Percentiles rank a stretch among this genome's conserved stretches.
phyloP scores from a whole-genome alignment of 2,113 vertebrate genomes.

The Entomyzon cyanotis region DNA sequence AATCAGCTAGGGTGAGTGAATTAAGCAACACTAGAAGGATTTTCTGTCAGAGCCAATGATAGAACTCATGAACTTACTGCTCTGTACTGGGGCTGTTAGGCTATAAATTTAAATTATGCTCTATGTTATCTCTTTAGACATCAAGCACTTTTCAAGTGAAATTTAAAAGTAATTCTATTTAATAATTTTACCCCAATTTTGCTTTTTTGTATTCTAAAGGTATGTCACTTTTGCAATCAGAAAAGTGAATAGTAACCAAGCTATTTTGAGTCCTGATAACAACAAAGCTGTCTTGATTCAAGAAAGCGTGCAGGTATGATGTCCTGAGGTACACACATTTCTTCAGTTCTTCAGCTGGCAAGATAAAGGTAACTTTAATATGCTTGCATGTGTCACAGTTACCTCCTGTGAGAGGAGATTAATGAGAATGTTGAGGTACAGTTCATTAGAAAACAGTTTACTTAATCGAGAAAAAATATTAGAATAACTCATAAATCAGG shows the following conservation, averaged over 20 bases:
- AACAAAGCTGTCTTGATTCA: neutral
- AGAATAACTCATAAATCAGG: neutral
- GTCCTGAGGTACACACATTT: neutral
- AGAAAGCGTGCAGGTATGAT: neutral
- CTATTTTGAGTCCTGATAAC: neutral
- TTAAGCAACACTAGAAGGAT: neutral
- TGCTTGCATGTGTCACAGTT: neutral
- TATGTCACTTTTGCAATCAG: neutral
- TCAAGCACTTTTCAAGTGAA: neutral
- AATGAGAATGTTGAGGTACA: neutral
- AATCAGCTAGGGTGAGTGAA: neutral
- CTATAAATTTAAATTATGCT: neutral
- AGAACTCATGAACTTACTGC: neutral
- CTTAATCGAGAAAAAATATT: neutral
- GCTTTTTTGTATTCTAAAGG: neutral
- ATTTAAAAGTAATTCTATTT: neutral
- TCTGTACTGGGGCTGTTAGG: neutral
- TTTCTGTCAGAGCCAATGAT: neutral
- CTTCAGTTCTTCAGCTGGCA: neutral
- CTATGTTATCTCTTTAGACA: neutral
- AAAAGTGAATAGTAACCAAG: neutral
- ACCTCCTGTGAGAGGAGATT: neutral
- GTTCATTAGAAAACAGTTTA: neutral
- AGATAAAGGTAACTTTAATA: neutral
- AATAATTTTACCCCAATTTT: neutral